Evolutionary conservation across 2,797 vertebrate species (phyloP), one percentile per base, ranked within the genome.

Genomic region (Fistularia commersonii): DNA sequence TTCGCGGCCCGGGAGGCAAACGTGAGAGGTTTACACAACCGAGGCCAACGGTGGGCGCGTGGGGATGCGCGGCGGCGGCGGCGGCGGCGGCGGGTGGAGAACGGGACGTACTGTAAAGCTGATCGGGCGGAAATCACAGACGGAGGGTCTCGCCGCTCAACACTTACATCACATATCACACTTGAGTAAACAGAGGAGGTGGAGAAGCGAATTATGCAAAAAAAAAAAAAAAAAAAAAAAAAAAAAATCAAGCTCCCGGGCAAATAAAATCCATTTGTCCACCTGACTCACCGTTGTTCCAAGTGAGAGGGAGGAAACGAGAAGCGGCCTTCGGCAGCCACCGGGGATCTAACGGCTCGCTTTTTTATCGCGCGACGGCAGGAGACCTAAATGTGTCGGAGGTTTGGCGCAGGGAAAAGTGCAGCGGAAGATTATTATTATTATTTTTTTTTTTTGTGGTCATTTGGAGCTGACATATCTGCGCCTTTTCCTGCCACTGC

Each of bases 321-420:
- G 61, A 72, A 70, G 60, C 71, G 64, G 77, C 62, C 77, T 64
- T 60, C 41, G 51, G 65, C 64, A 59, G 54, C 64, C 48, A 61
- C 66, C 61, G 68, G 53, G 67, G 74, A 66, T 61, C 34, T 38
- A 69, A 54, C 54, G 15, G 54, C 66, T 70, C 44, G 64, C 45
- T 61, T 23, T 64, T 78, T 69, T 54, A 68, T 72, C 61, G 65
- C 60, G 51, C 38, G 62, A 3, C 64, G 68, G 64, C 77, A 50
- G 64, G 52, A 81, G 79, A 74, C 83, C 79, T 54, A 57, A 80
- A 84, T 81, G 72, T 83, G 80, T 84, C 81, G 76, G 50, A 45
- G 51, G 64, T 79, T 71, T 74, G 69, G 81, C 61, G 61, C 76
- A 45, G 57, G 65, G 40, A 69, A 13, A 63, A 59, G 68, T 45